phyloP scores from a whole-genome alignment of 2,888 invertebrate genomes.

The Bellardia pandia region DNA sequence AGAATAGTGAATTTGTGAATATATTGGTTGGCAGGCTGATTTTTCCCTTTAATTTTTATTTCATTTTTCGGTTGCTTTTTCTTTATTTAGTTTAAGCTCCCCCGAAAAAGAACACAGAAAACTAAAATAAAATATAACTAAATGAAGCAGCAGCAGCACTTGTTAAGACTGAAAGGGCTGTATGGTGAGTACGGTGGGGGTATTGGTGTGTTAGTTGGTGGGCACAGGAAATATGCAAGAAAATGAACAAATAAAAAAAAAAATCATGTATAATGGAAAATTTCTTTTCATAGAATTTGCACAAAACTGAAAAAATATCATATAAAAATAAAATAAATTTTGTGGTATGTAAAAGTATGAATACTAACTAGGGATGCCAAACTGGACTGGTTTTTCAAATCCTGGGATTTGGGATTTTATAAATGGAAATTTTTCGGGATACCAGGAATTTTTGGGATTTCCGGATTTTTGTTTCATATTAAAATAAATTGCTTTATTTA shows the following conservation, averaged over 20 bases:
- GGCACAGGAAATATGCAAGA: slow-evolving; percentile 52
- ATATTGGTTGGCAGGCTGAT: slow-evolving; percentile 68
- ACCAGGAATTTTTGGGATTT: too few relatives aligned
- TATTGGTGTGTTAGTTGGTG: background rate
- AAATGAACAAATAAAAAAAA: slow-evolving; percentile 57
- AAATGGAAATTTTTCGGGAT: too few relatives aligned
- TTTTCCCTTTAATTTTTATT: slow-evolving; percentile 69
- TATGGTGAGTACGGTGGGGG: background rate
- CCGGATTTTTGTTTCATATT: too few relatives aligned
- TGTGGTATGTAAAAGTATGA: slow-evolving; percentile 64
- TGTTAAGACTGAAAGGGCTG: background rate
- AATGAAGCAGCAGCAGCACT: slow-evolving; percentile 31
- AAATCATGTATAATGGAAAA: slow-evolving; percentile 80
- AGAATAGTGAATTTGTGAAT: slow-evolving; percentile 25
- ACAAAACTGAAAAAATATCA: slow-evolving; percentile 78
- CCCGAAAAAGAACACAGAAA: slow-evolving; percentile 2
- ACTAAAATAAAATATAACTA: slow-evolving; percentile 53
- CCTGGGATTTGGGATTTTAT: too few relatives aligned
- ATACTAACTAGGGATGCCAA: background rate
- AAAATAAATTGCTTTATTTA: too few relatives aligned
- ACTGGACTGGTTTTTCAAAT: too few relatives aligned
- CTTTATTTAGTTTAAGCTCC: slow-evolving; percentile 24
- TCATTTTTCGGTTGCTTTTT: slow-evolving; percentile 32
- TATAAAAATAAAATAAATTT: slow-evolving; percentile 70
- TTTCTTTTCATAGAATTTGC: slow-evolving; percentile 82